Conservation (phyloP, 2,113 vertebrate species). For the Notechis scutatus region DNA sequence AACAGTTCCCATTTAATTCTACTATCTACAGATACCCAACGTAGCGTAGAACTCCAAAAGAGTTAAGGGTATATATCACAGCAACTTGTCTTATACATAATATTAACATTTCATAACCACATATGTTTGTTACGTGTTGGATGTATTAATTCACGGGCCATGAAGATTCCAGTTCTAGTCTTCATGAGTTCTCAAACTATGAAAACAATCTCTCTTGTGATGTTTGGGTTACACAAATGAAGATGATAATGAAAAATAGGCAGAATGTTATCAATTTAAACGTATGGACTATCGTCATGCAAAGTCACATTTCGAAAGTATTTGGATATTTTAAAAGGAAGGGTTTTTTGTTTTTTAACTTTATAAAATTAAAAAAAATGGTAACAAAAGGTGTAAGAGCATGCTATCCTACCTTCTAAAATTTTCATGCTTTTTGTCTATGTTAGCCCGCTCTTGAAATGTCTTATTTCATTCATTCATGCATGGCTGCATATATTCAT, state of each 20-base stretch:
- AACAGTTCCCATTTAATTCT: neutral
- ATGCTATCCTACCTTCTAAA: neutral
- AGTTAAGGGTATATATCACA: neutral
- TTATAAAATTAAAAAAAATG: neutral
- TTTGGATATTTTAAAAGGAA: neutral
- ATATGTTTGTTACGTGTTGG: neutral
- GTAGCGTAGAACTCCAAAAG: neutral
- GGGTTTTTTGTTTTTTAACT: neutral
- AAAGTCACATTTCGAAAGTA: neutral
- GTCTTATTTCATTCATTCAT: neutral
- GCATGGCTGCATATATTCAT: neutral
- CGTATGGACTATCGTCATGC: neutral
- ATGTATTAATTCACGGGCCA: neutral
- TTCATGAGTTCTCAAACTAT: neutral
- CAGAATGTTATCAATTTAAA: neutral
- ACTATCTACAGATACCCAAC: neutral
- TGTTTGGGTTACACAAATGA: neutral
- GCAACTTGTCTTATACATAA: neutral
- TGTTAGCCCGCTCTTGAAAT: neutral
- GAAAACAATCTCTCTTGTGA: neutral
- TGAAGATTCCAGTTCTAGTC: neutral
- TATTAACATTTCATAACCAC: neutral
- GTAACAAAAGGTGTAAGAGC: neutral
- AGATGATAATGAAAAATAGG: neutral
- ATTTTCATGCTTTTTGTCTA: neutral